Conservation (phyloP, 1,140 invertebrate species). For the Monomorium pharaonis region DNA sequence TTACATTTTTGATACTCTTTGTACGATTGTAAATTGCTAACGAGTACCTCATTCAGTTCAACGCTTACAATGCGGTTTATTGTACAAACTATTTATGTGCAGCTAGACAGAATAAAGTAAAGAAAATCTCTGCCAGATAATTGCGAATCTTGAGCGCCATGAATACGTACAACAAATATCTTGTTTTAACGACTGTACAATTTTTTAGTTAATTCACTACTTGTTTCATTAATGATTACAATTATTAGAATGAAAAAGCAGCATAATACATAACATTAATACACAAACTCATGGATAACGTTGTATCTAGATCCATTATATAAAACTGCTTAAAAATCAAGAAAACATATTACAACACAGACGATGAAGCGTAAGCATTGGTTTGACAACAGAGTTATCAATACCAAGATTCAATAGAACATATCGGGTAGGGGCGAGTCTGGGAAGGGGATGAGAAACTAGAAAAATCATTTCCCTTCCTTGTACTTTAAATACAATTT, state of each 20-base stretch:
- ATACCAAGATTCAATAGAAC: no score
- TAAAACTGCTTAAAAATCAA: no score
- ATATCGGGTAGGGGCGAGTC: no score
- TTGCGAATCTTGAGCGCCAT: neutral
- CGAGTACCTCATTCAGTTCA: conserved; percentile 60
- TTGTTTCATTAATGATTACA: neutral
- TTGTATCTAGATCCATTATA: no score
- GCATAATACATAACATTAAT: neutral
- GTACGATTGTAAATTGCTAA: conserved; percentile 63
- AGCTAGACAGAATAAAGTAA: neutral
- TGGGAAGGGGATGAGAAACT: no score
- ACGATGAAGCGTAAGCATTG: no score
- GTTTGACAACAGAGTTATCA: no score
- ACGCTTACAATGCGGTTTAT: neutral
- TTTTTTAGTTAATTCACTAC: neutral
- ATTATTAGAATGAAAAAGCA: neutral
- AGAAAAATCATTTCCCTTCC: no score
- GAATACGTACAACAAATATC: neutral
- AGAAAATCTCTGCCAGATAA: neutral
- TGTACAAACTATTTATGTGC: neutral
- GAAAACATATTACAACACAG: no score
- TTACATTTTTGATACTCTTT: conserved; percentile 49
- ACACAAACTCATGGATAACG: no score
- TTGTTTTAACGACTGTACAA: neutral
- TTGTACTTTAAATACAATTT: no score